A percentile compares a stretch with the other conserved stretches of the same genome.
phyloP scores from a whole-genome alignment of 2,797 vertebrate genomes.

The Enteromius thamalakanensis region DNA sequence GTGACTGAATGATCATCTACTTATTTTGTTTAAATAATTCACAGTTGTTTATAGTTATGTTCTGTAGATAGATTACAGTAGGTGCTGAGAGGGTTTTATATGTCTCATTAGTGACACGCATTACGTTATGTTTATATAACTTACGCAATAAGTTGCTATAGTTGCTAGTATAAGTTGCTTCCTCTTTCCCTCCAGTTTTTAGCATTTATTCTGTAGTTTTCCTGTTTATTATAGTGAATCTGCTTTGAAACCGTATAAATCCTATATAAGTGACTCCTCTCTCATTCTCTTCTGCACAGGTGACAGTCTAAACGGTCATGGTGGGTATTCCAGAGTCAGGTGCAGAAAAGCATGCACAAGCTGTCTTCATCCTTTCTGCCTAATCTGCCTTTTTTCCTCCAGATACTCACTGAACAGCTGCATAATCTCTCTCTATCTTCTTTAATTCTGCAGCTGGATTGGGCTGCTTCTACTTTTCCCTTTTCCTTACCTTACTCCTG shows the following conservation, averaged over 20 bases:
- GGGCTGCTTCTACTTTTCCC: constrained; percentile 35
- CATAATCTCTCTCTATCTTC: constrained; percentile 26
- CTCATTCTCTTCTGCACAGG: constrained; percentile 61
- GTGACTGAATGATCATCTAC: not conserved
- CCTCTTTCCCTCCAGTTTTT: not conserved
- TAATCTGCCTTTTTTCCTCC: constrained; percentile 48
- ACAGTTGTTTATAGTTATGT: not conserved
- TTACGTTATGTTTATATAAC: not conserved
- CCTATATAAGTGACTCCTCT: constrained; percentile 5
- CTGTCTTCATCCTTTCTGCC: constrained; percentile 23
- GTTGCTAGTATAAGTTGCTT: not conserved
- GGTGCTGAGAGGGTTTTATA: not conserved
- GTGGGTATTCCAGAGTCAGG: constrained; percentile 58
- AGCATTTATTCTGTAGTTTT: not conserved
- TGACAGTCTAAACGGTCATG: constrained; percentile 64
- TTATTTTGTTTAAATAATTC: not conserved
- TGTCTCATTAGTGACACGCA: not conserved
- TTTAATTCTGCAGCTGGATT: constrained; percentile 48
- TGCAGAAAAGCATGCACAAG: constrained; percentile 46
- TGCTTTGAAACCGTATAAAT: not conserved
- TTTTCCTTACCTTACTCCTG: constrained; percentile 31
- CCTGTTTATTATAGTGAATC: not conserved
- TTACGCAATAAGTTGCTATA: not conserved
- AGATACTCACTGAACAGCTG: constrained; percentile 37
- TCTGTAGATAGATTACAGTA: too few relatives aligned